Evolutionary conservation across 2,113 vertebrate species (phyloP), one percentile per base, ranked within the genome.

Genomic region (Syngnathus floridae): DNA sequence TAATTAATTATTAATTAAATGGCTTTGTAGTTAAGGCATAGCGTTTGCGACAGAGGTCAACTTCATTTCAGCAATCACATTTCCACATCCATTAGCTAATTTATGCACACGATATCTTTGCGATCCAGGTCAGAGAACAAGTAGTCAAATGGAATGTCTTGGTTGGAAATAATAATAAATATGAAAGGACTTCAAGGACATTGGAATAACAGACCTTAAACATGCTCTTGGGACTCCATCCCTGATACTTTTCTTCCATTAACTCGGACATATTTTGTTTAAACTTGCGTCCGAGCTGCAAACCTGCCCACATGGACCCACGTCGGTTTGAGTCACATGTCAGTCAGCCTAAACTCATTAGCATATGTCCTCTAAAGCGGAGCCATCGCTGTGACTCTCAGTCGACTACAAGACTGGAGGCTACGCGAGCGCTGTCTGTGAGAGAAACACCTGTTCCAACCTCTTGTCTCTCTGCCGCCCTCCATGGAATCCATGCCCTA

Each of bases 401-500:
- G 79, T 85, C 74, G 74, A 82, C 66, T 73, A 79, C 64, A 84
- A 73, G 76, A 73, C 88, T 86, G 81, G 74, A 81, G 86, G 87
- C 82, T 77, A 86, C 84, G 83, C 80, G 76, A 76, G 72, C 73
- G 77, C 77, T 82, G 85, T 86, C 83, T 88, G 80, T 75, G 69
- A 79, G 43, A 81, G 66, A 85, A 86, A 86, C 86, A 88, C 81
- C 77, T 83, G 84, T 83, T 88, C 82, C 86, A 83, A 84, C 86
- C 85, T 90, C 84, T 88, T 85, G 81, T 81, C 80, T 85, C 77
- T 78, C 66, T 51, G 64, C 70, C 81, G 82, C 80, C 83, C 90
- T 90, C 89, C 58, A 73, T 85, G 90, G 90, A 90, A 87, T 91
- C 82, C 82, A 73, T 91, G 91, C 83, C 90, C 91, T 90, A 91